A percentile compares a stretch with the other conserved stretches of the same genome.
Evolutionary conservation across 2,888 invertebrate genomes (phyloP).

Genomic region (Hydrotaea cyrtoneurina): DNA sequence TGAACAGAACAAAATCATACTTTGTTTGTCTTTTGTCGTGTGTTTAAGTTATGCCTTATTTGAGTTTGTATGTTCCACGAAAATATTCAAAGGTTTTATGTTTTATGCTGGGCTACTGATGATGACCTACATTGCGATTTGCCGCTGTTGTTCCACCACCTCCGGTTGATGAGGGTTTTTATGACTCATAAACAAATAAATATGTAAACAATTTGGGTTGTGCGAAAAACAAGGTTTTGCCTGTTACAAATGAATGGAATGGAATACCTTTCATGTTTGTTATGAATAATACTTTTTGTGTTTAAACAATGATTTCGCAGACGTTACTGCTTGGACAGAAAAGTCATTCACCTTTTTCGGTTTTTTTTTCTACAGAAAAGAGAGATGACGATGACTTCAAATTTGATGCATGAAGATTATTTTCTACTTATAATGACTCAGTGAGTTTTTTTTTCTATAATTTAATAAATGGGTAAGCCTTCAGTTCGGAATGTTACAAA

Average conservation of each 20-base stretch:
- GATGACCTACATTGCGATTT: background rate
- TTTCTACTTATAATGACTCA: too few species aligned
- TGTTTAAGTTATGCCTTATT: background rate
- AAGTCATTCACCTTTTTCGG: conserved; percentile 1
- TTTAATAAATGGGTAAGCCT: too few species aligned
- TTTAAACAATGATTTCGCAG: background rate
- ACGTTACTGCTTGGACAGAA: background rate
- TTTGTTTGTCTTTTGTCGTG: background rate
- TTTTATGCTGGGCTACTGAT: background rate
- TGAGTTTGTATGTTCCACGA: background rate
- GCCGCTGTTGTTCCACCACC: background rate
- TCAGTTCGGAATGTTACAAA: too few species aligned
- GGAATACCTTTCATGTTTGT: conserved; percentile 1
- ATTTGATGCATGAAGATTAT: too few species aligned
- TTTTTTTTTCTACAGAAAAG: too few species aligned
- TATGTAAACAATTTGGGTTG: background rate
- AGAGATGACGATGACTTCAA: too few species aligned
- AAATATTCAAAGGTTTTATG: background rate
- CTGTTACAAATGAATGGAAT: background rate
- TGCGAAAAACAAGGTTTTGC: background rate
- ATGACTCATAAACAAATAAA: background rate
- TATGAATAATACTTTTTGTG: background rate
- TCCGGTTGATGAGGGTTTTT: conserved; percentile 1
- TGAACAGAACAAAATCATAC: background rate
- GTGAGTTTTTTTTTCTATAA: too few species aligned